Conservation (phyloP, 2,797 vertebrate species). For the Gymnopithys bicolor region DNA sequence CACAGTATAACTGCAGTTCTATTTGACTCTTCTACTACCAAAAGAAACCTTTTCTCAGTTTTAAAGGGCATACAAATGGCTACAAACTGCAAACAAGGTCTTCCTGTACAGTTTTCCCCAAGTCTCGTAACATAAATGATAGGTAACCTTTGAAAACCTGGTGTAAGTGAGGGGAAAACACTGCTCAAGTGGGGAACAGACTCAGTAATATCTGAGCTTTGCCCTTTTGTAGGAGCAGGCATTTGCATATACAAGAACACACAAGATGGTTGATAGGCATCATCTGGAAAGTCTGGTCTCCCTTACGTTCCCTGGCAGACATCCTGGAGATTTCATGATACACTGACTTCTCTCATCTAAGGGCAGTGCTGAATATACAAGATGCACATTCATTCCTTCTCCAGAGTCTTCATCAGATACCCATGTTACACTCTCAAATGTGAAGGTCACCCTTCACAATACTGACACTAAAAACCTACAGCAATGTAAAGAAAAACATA, state of each 20-base stretch:
- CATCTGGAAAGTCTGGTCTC: conserved; percentile 22
- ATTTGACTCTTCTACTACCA: background rate
- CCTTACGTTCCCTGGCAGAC: conserved; percentile 1
- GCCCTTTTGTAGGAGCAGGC: background rate
- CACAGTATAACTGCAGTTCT: background rate
- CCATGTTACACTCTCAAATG: background rate
- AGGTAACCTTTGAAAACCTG: background rate
- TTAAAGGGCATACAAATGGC: background rate
- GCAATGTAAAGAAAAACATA: background rate
- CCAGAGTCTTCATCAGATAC: background rate
- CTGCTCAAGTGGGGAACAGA: background rate
- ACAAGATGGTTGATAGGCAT: background rate
- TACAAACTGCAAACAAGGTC: background rate
- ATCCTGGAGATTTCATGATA: background rate
- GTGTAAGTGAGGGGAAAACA: background rate
- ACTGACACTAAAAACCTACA: background rate
- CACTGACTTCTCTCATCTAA: background rate
- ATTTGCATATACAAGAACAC: background rate
- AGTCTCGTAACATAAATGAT: background rate
- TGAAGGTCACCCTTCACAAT: background rate
- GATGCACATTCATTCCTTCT: background rate
- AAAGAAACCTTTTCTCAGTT: background rate
- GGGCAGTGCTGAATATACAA: background rate
- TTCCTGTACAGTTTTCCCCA: background rate
- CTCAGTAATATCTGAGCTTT: background rate